Evolutionary conservation across 1,140 invertebrate species (phyloP), one percentile per base, ranked within the genome.

Genomic region (Stegodyphus mimosarum): DNA sequence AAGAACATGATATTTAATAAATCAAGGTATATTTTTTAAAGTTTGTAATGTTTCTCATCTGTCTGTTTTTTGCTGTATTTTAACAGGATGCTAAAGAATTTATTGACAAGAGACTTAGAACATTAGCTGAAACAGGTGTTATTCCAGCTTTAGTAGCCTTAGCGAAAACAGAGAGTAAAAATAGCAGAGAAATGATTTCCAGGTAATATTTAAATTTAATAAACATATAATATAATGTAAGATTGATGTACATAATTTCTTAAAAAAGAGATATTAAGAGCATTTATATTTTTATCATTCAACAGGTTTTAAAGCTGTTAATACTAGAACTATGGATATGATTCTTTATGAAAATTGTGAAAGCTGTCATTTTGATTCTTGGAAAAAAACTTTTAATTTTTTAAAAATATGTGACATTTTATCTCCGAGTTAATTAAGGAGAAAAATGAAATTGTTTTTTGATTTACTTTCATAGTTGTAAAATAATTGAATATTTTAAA

Each of bases 131-230:
- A 88, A 94, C 94, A 87, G 97, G 97, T 7, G 94, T 99, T 0
- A 96, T 96, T 0, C 93, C 93, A 67, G 98, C 97, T 52, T 91
- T 99, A 50, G 96, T 99, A 15, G 94, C 94, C 5, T 91, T 99
- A 48, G 92, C 95, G 7, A 98, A 96, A 91, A 98, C 97, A 6
- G 97, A 99, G 88, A 98, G 97, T 90, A 92, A 95, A 66, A 98
- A 97, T 89, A 95, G 95, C 18, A 94, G 93, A 89, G 98, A 99
- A 91, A 91, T 98, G 6, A 96, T 99, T 88, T 92, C 94, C 17
- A 90, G 91, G 91, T 91, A 84, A 87, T 33, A 33, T 33, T 33
- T 33, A 33, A 33, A 33, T 33, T 33, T 33, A 33, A 33, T 33
- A 33, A 33, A 33, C 33, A 33, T 33, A 1, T 33, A 33, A 33